phyloP scores from a whole-genome alignment of 2,113 vertebrate genomes.

The Eudyptes chrysolophus region DNA sequence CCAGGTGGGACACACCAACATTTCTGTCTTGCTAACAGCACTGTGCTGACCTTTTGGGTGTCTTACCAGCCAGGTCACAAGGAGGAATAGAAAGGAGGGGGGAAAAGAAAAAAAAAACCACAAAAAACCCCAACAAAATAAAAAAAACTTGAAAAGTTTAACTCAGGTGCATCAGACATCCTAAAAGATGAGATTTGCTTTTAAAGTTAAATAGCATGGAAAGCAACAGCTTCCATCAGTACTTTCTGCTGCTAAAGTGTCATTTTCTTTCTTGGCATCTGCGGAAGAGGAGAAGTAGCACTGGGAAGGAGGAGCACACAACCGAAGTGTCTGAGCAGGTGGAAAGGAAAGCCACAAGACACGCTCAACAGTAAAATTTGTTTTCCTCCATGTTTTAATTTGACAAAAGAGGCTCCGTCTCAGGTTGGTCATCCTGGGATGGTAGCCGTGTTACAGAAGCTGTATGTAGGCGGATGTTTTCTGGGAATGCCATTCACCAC shows the following conservation, averaged over 20 bases:
- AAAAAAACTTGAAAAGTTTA: slow-evolving; percentile 28
- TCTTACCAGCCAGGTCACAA: not conserved
- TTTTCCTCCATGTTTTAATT: not conserved
- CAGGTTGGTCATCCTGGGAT: not conserved
- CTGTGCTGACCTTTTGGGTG: not conserved
- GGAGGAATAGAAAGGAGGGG: not conserved
- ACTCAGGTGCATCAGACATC: slow-evolving; percentile 41
- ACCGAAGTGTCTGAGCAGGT: not conserved
- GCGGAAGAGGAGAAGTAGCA: not conserved
- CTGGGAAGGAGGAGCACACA: not conserved
- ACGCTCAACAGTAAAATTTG: not conserved
- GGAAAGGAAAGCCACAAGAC: not conserved
- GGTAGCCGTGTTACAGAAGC: not conserved
- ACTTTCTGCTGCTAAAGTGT: not conserved
- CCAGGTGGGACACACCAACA: not conserved
- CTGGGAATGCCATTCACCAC: not conserved
- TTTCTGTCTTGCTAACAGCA: not conserved
- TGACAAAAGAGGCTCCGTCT: not conserved
- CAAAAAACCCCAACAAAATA: not conserved
- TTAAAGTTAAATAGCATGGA: not conserved
- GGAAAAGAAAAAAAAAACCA: not conserved
- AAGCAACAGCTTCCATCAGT: not conserved
- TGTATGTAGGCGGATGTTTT: not conserved
- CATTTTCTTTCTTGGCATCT: slow-evolving; percentile 13
- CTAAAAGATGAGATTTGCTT: not conserved